Evolutionary conservation across 2,113 vertebrate genomes (phyloP).

Genomic region (Oreochromis aureus): DNA sequence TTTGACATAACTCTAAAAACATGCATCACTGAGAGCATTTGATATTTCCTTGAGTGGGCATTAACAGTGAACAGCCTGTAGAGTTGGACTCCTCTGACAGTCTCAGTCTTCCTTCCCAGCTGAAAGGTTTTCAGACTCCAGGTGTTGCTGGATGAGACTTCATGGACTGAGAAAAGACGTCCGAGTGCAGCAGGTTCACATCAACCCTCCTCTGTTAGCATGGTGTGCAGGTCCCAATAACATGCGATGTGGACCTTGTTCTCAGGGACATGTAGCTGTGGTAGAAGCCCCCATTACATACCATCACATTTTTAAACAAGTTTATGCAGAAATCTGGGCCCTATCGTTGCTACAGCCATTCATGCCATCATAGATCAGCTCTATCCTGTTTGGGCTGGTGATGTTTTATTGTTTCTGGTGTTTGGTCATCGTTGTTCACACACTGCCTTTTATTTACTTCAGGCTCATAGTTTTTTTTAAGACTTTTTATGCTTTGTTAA

Average conservation of each 20-base stretch:
- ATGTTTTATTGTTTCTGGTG: not conserved
- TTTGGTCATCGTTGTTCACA: not conserved
- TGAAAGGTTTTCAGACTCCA: not conserved
- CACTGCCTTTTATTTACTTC: not conserved
- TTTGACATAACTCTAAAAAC: not conserved
- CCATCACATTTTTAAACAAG: not conserved
- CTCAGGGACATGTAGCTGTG: slow-evolving; percentile 12
- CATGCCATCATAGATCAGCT: not conserved
- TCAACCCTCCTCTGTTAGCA: not conserved
- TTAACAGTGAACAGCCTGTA: not conserved
- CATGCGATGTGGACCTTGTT: not conserved
- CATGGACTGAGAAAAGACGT: not conserved
- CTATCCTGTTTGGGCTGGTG: not conserved
- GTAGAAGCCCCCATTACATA: not conserved
- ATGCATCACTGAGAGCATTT: not conserved
- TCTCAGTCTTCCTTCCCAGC: not conserved
- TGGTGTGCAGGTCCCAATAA: not conserved
- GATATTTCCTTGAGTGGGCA: not conserved
- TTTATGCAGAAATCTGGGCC: not conserved
- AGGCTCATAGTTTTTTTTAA: not conserved
- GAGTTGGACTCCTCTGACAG: not conserved
- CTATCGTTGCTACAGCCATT: not conserved
- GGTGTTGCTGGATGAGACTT: not conserved
- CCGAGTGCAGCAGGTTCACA: not conserved
- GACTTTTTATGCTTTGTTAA: not conserved